Percentiles rank a stretch among this genome's conserved stretches.
Evolutionary conservation across 2,797 vertebrate species (phyloP).

Genomic region (Mallotus villosus): DNA sequence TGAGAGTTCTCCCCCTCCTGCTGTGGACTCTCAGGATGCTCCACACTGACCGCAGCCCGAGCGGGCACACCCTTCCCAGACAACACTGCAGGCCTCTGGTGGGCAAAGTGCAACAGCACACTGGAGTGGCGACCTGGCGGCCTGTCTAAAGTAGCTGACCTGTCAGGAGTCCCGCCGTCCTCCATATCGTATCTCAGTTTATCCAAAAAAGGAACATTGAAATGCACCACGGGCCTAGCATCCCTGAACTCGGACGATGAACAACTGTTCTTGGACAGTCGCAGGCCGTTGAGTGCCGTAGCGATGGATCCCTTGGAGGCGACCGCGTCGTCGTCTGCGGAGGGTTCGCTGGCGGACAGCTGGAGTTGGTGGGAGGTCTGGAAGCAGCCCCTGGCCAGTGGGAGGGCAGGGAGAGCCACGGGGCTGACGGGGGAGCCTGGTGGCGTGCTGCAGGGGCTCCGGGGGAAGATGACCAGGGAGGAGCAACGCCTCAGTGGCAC

Average conservation of each 20-base stretch:
- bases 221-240: conserved; percentile 77
- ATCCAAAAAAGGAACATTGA: conserved; percentile 72
- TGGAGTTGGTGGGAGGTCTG: conserved; percentile 79
- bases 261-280: conserved; percentile 76
- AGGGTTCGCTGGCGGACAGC: conserved; percentile 72
- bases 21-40: conserved; percentile 58
- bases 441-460: conserved; percentile 87
- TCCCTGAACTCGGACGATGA: conserved; percentile 75
- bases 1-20: conserved; percentile 39
- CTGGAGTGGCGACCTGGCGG: conserved; percentile 73
- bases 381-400: conserved; percentile 64
- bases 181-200: conserved; percentile 58
- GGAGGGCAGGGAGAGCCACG: conserved; percentile 67
- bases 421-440: conserved; percentile 84
- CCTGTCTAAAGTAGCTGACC: conserved; percentile 59
- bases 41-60: conserved; percentile 51
- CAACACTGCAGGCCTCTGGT: conserved; percentile 67
- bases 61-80: conserved; percentile 60
- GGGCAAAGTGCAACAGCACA: conserved; percentile 80
- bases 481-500: conserved; percentile 89
- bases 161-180: conserved; percentile 49
- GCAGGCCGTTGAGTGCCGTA: conserved; percentile 79
- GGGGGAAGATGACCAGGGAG: conserved; percentile 92
- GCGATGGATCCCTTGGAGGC: conserved; percentile 76
- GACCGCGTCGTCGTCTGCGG: conserved; percentile 68